phyloP scores from a whole-genome alignment of 64 coral and sea anemone genomes.

The Acropora yongei region DNA sequence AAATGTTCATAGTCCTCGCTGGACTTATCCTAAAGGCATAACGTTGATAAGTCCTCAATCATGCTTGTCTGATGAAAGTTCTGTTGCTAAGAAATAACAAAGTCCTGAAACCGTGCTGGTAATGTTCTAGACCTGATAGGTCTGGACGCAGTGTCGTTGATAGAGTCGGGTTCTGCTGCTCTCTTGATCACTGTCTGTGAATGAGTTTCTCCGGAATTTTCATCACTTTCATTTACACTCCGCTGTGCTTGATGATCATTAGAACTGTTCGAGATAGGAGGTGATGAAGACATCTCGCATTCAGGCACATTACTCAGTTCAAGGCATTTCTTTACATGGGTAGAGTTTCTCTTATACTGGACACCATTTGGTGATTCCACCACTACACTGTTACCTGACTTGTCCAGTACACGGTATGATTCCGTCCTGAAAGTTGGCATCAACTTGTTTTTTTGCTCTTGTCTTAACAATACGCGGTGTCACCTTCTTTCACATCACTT shows the following conservation, averaged over 20 bases:
- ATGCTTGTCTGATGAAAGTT: no score
- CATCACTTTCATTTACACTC: conserved; percentile 6
- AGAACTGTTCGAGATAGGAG: background rate
- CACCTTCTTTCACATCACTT: no score
- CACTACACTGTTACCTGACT: conserved; percentile 14
- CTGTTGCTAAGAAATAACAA: no score
- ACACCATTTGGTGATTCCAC: background rate
- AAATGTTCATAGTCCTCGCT: no score
- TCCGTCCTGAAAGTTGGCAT: no score
- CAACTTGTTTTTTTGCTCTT: no score
- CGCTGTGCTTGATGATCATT: background rate
- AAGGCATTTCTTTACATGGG: conserved; percentile 5
- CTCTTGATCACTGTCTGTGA: background rate
- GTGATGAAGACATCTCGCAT: background rate
- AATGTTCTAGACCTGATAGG: background rate
- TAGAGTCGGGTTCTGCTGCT: background rate
- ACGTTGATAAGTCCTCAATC: no score
- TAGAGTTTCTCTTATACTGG: background rate
- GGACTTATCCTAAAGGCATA: no score
- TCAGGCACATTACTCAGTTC: background rate
- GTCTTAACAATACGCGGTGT: no score
- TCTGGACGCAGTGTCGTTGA: background rate
- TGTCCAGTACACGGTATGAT: background rate
- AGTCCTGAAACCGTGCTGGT: background rate
- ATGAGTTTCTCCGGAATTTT: background rate